Evolutionary conservation across 2,888 invertebrate species (phyloP).

Genomic region (Napeogenes sylphis): DNA sequence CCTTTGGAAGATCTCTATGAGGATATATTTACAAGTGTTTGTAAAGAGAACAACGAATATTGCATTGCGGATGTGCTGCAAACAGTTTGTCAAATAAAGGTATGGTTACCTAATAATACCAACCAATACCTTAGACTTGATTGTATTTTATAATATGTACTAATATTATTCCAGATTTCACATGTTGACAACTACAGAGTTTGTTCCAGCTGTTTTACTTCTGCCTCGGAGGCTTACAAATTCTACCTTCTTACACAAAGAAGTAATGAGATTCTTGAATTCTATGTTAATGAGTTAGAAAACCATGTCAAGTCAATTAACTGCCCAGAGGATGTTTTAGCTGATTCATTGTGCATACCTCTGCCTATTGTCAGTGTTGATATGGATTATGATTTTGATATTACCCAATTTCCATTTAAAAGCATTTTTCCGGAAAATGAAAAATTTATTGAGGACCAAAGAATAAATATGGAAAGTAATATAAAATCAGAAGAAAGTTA

Average conservation of each 20-base stretch:
- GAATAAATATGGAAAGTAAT: constrained; percentile 13
- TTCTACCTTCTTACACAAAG: constrained; percentile 49
- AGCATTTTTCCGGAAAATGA: constrained; percentile 12
- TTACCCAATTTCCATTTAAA: constrained; percentile 41
- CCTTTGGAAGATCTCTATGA: constrained; percentile 49
- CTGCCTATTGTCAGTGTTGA: constrained; percentile 41
- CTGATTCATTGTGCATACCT: constrained; percentile 49
- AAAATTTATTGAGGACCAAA: constrained; percentile 16
- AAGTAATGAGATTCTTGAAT: constrained; percentile 50
- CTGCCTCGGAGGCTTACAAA: constrained; percentile 54
- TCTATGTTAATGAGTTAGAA: constrained; percentile 49
- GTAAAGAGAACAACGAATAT: constrained; percentile 54
- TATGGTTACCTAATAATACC: constrained; percentile 7
- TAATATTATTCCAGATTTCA: constrained; percentile 45
- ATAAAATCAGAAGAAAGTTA: constrained; percentile 7
- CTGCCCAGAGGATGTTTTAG: constrained; percentile 35
- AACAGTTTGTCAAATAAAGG: constrained; percentile 36
- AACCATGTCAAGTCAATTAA: constrained; percentile 41
- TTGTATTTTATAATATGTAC: not conserved
- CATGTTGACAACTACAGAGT: constrained; percentile 48
- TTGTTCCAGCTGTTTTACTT: constrained; percentile 54
- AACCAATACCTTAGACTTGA: not conserved
- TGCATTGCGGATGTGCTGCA: constrained; percentile 58
- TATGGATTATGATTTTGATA: constrained; percentile 43
- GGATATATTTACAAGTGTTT: constrained; percentile 58